These are phyloP conservation scores for Cyclargus thomasi DNA, from an alignment of 1,140 invertebrate genomes.

Conservation along the genomic window DNA sequence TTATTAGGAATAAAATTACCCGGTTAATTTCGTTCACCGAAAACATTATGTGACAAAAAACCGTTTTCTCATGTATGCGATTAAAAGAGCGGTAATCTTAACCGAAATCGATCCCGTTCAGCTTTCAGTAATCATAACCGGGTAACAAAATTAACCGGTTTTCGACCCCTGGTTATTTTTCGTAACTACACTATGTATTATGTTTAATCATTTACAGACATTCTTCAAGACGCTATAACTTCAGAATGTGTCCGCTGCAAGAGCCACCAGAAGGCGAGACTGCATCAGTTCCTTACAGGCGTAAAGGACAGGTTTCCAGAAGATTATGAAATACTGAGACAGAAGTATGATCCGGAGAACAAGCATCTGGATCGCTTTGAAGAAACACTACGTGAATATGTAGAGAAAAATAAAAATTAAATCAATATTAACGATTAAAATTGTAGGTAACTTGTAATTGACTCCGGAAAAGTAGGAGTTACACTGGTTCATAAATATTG, in stretches of 20 bases:
- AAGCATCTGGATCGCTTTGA: conserved; percentile 1
- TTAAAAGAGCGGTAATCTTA: no score
- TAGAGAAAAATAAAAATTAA: not conserved
- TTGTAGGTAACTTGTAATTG: no score
- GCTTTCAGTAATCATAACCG: no score
- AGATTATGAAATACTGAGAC: conserved; percentile 3
- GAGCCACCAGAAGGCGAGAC: not conserved
- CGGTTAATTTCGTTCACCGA: no score
- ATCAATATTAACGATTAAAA: no score
- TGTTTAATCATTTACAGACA: conserved; percentile 5
- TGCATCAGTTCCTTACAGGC: not conserved
- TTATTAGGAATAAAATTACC: no score
- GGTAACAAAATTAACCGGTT: no score
- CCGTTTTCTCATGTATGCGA: no score
- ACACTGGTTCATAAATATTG: no score
- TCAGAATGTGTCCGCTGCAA: conserved; percentile 15
- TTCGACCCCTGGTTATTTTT: not conserved
- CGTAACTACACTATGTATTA: not conserved
- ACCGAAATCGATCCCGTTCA: no score
- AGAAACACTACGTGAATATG: not conserved
- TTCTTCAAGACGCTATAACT: conserved; percentile 11
- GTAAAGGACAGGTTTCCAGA: not conserved
- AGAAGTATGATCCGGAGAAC: conserved; percentile 21
- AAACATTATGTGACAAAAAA: no score
- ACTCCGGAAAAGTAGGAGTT: no score